phyloP scores from a whole-genome alignment of 2,113 vertebrate genomes.

The Platycercus adscitus region DNA sequence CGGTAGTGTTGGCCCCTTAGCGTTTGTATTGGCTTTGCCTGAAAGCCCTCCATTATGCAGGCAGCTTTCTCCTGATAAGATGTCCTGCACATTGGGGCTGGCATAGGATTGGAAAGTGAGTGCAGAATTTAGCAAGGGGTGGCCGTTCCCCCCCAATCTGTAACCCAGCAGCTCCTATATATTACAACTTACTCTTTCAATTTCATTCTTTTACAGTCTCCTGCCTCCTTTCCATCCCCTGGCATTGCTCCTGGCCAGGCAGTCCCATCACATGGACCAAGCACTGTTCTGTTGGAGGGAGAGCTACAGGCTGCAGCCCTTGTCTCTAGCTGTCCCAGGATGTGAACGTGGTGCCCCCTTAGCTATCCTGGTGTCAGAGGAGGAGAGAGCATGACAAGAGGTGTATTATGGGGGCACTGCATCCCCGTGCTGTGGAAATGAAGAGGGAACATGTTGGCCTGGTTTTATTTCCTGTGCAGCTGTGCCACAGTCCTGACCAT shows the following conservation, averaged over 20 bases:
- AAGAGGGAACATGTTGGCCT: neutral
- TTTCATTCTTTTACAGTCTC: neutral
- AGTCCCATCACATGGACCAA: neutral
- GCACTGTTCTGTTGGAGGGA: neutral
- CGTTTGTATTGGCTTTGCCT: constrained; percentile 50
- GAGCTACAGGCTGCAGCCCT: neutral
- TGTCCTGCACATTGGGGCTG: neutral
- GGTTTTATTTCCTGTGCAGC: constrained; percentile 63
- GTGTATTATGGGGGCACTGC: neutral
- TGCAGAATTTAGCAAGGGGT: neutral
- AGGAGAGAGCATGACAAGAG: neutral
- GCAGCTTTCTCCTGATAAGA: constrained; percentile 48
- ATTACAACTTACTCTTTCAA: neutral
- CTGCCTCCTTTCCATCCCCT: neutral
- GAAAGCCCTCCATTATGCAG: constrained; percentile 50
- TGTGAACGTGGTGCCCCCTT: neutral
- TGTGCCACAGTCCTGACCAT: neutral
- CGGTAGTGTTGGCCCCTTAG: constrained; percentile 18
- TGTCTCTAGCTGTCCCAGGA: neutral
- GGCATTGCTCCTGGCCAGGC: neutral
- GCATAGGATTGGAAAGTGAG: neutral
- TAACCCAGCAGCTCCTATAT: neutral
- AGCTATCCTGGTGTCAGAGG: neutral
- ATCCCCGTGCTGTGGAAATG: neutral
- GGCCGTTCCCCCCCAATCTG: neutral